A percentile compares a stretch with the other conserved stretches of the same genome.
Conservation (phyloP, 2,113 vertebrate genomes). For the Hydrochoerus hydrochaeris region DNA sequence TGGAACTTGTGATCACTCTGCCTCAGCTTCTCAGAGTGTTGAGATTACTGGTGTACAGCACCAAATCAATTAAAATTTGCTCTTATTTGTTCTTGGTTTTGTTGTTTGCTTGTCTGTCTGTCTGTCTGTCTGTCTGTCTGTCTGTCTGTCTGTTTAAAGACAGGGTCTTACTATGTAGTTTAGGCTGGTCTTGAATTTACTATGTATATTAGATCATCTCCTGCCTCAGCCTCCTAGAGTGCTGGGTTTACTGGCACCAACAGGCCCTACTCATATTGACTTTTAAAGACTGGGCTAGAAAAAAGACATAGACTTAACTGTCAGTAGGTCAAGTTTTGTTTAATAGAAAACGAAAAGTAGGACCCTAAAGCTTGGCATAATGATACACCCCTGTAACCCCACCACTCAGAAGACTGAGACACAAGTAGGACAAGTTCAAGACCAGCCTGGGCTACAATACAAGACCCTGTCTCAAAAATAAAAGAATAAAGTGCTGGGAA, state of each 20-base stretch:
- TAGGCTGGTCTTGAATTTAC: background rate
- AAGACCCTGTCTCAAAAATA: too few species aligned
- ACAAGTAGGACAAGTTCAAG: too few species aligned
- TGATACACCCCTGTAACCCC: too few species aligned
- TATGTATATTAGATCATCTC: background rate
- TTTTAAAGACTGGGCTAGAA: background rate
- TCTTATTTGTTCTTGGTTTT: background rate
- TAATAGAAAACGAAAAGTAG: background rate
- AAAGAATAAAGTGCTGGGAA: too few species aligned
- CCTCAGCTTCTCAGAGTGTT: background rate
- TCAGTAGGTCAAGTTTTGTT: background rate
- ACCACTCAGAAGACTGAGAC: too few species aligned
- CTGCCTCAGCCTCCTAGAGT: background rate
- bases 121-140: background rate
- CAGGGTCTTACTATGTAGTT: background rate
- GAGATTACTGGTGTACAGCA: background rate
- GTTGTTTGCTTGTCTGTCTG: too few species aligned
- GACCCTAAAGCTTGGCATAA: too few species aligned
- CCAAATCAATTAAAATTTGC: background rate
- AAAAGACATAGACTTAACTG: background rate
- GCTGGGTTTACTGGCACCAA: background rate
- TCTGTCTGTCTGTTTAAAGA: background rate
- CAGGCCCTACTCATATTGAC: background rate
- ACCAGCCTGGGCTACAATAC: too few species aligned
- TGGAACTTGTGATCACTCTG: background rate